Conservation (phyloP, 2,888 invertebrate species). For the Seira ritae region DNA sequence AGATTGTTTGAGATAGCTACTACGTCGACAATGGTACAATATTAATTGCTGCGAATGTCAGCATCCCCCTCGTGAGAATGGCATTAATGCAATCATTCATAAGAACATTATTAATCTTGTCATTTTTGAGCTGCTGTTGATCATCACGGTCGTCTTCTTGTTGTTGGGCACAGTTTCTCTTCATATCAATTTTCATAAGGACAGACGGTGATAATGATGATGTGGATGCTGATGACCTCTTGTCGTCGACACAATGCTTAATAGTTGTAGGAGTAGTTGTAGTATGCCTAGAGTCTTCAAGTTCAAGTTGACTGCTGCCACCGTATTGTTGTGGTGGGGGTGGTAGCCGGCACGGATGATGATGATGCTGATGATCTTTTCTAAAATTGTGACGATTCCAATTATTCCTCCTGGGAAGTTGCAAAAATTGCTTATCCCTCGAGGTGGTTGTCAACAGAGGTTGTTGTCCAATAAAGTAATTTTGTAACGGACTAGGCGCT, state of each 20-base stretch:
- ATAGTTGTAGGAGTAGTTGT: too few species aligned
- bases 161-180: conserved; percentile 14
- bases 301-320: neutral
- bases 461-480: neutral
- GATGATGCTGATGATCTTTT: too few species aligned
- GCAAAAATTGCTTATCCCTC: conserved; percentile 5
- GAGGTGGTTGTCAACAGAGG: too few species aligned
- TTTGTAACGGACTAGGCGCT: neutral
- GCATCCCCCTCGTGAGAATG: conserved; percentile 1
- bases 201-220: neutral
- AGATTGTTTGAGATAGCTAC: conserved; percentile 40
- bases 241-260: too few species aligned
- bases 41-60: conserved; percentile 18
- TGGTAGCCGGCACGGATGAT: too few species aligned
- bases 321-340: neutral
- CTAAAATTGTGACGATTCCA: conserved; percentile 11
- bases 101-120: conserved; percentile 11
- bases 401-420: neutral
- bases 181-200: neutral
- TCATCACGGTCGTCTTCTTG: conserved; percentile 6
- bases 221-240: too few species aligned
- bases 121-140: conserved; percentile 9
- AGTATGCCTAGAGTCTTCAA: conserved; percentile 2
- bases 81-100: neutral
- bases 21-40: conserved; percentile 44